Conservation (phyloP, 2,888 invertebrate genomes). For the Drosophila paramelanica region DNA sequence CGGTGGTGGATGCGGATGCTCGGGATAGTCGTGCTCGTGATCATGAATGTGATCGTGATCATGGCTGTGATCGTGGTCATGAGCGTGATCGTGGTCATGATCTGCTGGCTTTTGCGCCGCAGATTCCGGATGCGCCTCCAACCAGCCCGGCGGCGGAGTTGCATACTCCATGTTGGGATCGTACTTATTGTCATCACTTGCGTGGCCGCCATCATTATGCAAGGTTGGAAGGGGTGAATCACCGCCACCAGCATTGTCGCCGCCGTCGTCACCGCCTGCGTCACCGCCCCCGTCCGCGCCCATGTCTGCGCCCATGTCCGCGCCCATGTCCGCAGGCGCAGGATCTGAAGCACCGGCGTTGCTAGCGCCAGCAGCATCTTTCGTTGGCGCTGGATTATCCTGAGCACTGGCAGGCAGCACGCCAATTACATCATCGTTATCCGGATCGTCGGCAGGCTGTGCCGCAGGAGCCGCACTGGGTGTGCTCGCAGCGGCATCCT, state of each 20-base stretch:
- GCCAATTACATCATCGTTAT: slow-evolving; percentile 71
- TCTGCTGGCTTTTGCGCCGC: slow-evolving; percentile 64
- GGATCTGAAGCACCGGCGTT: slow-evolving; percentile 11
- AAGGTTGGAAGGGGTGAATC: slow-evolving; percentile 42
- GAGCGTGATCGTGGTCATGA: slow-evolving; percentile 57
- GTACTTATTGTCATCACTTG: slow-evolving; percentile 69
- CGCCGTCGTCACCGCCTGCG: background rate
- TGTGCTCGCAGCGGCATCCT: slow-evolving; percentile 70
- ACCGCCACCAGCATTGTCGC: slow-evolving; percentile 16
- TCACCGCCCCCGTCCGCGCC: slow-evolving; percentile 1
- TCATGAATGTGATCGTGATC: slow-evolving; percentile 67
- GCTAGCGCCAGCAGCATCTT: slow-evolving; percentile 30
- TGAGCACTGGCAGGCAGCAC: slow-evolving; percentile 80
- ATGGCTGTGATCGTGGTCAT: slow-evolving; percentile 61
- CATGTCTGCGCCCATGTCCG: slow-evolving; percentile 12
- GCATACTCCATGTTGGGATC: slow-evolving; percentile 82
- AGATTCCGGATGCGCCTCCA: slow-evolving; percentile 78
- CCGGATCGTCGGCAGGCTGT: slow-evolving; percentile 57
- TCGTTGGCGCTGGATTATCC: slow-evolving; percentile 53
- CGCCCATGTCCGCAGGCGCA: slow-evolving; percentile 13
- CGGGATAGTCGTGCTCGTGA: slow-evolving; percentile 71
- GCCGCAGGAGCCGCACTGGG: slow-evolving; percentile 38
- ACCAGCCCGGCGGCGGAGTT: slow-evolving; percentile 83
- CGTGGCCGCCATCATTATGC: slow-evolving; percentile 44
- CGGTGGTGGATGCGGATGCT: slow-evolving; percentile 46